A percentile compares a stretch with the other conserved stretches of the same genome.
Conservation (phyloP, 2,113 vertebrate species). For the Synodontis membranacea region DNA sequence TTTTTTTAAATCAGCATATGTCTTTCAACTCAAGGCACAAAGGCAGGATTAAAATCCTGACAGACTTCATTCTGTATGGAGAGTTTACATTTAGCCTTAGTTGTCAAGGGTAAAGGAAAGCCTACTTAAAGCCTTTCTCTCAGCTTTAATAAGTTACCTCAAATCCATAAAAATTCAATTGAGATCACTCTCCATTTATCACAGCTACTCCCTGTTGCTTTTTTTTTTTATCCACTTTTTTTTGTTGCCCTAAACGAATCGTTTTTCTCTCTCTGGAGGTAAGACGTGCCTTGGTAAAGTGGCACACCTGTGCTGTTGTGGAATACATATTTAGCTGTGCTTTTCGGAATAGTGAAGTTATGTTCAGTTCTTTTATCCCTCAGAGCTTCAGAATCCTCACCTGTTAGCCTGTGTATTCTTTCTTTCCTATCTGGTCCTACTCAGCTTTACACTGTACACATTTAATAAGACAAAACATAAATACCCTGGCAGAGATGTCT, state of each 20-base stretch:
- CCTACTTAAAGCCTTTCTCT: constrained; percentile 28
- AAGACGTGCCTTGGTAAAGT: constrained; percentile 23
- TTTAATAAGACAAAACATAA: background rate
- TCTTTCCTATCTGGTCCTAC: background rate
- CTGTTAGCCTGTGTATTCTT: background rate
- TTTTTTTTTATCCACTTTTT: constrained; percentile 33
- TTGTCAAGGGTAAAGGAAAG: constrained; percentile 24
- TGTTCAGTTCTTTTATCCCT: background rate
- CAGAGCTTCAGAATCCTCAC: background rate
- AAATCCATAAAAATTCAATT: constrained; percentile 45
- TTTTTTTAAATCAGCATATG: constrained; percentile 53
- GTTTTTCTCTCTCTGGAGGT: constrained; percentile 20
- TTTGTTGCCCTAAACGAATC: constrained; percentile 32
- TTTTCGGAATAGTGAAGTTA: background rate
- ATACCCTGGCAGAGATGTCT: background rate
- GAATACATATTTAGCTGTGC: constrained; percentile 10
- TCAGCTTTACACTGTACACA: background rate
- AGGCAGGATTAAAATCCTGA: constrained; percentile 55
- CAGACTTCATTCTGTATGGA: background rate
- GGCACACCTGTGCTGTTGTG: constrained; percentile 24
- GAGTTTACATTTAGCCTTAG: constrained; percentile 34
- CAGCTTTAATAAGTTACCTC: constrained; percentile 41
- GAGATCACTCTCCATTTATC: constrained; percentile 44
- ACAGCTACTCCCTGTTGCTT: constrained; percentile 48
- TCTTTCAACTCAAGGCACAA: constrained; percentile 62